A percentile compares a stretch with the other conserved stretches of the same genome.
phyloP scores from a whole-genome alignment of 2,797 vertebrate species.

The Ctenochaetus hawaiiensis region DNA sequence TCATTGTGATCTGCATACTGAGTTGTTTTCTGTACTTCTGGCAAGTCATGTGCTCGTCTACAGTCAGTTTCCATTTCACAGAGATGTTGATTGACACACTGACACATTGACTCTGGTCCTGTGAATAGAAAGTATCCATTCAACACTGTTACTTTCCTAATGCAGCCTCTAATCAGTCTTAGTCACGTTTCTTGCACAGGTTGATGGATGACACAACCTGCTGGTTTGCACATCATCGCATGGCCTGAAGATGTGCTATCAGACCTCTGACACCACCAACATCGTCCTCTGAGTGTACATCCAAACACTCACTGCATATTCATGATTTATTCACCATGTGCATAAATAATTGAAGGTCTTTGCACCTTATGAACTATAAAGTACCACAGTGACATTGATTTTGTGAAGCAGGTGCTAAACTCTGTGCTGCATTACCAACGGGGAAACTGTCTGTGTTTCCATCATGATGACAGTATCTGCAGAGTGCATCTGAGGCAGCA shows the following conservation, averaged over 20 bases:
- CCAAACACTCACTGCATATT: slow-evolving; percentile 58
- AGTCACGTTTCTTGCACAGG: background rate
- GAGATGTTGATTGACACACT: background rate
- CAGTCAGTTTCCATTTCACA: background rate
- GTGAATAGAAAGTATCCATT: background rate
- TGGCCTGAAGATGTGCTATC: slow-evolving; percentile 3
- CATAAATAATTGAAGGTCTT: slow-evolving; percentile 42
- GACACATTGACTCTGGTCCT: background rate
- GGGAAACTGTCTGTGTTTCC: slow-evolving; percentile 16
- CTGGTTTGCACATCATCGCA: slow-evolving; percentile 27
- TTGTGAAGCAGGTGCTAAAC: slow-evolving; percentile 25
- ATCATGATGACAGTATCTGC: slow-evolving; percentile 28
- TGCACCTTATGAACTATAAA: slow-evolving; percentile 37
- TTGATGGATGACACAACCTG: slow-evolving; percentile 23
- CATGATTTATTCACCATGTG: slow-evolving; percentile 25
- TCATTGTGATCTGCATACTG: background rate
- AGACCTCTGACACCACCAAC: slow-evolving; percentile 40
- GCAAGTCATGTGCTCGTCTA: slow-evolving; percentile 4
- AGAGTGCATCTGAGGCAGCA: slow-evolving; percentile 21
- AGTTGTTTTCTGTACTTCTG: slow-evolving; percentile 4
- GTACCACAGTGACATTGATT: slow-evolving; percentile 15
- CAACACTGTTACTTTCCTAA: background rate
- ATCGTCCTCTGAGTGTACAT: slow-evolving; percentile 34
- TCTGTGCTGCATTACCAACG: slow-evolving; percentile 45
- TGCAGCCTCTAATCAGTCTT: slow-evolving; percentile 21